phyloP scores from a whole-genome alignment of 2,888 invertebrate species.

The Acanthopleura granulata region DNA sequence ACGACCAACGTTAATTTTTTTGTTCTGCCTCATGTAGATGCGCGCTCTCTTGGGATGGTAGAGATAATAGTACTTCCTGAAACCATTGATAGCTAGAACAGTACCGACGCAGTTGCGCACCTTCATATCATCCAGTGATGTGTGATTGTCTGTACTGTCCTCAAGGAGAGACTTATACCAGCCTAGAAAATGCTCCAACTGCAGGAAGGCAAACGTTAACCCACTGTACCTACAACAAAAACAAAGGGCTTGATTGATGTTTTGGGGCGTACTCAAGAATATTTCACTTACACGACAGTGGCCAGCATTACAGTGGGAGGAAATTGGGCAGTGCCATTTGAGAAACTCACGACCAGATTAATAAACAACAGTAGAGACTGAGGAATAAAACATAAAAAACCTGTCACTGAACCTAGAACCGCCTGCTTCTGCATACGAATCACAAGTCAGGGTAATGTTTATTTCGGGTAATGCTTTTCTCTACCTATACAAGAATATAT shows the following conservation, averaged over 20 bases:
- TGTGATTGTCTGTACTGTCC: slow-evolving; percentile 78
- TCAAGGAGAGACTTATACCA: slow-evolving; percentile 95
- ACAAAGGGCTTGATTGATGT: neutral
- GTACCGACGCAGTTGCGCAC: slow-evolving; percentile 86
- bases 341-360: too few species aligned
- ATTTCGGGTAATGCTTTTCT: too few species aligned
- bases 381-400: too few species aligned
- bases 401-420: too few species aligned
- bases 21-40: slow-evolving; percentile 43
- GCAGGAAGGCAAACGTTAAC: slow-evolving; percentile 92
- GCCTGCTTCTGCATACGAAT: too few species aligned
- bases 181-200: slow-evolving; percentile 89
- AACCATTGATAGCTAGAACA: slow-evolving; percentile 94
- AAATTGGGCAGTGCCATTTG: too few species aligned
- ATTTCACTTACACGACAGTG: too few species aligned
- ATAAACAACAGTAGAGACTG: too few species aligned
- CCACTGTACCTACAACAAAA: slow-evolving; percentile 85
- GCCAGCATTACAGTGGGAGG: too few species aligned
- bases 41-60: slow-evolving; percentile 78
- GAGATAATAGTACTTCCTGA: slow-evolving; percentile 97
- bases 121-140: slow-evolving; percentile 89
- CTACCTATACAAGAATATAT: too few species aligned
- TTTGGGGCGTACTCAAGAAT: too few species aligned
- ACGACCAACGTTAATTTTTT: slow-evolving; percentile 20
- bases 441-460: too few species aligned